Conservation (phyloP, 1,140 invertebrate genomes). For the Frieseomelitta varia region DNA sequence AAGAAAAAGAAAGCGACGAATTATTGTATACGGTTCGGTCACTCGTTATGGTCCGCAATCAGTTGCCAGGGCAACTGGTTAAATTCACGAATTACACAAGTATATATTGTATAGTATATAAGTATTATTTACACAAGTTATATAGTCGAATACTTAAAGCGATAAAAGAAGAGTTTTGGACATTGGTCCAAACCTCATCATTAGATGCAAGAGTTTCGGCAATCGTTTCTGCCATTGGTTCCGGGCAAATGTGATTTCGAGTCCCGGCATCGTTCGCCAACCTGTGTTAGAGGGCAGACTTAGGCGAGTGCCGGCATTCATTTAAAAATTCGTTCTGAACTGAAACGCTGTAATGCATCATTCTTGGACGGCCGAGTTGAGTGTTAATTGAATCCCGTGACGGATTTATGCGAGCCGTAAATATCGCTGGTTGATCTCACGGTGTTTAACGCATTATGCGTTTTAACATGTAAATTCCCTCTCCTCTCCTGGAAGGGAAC, state of each 20-base stretch:
- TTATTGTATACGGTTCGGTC: too few relatives aligned
- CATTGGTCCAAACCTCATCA: too few relatives aligned
- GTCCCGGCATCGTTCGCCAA: not conserved
- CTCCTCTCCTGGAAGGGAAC: not conserved
- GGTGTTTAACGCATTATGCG: slow-evolving; percentile 5
- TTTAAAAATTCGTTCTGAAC: slow-evolving; percentile 36
- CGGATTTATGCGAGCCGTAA: slow-evolving; percentile 40
- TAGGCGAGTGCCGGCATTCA: not conserved
- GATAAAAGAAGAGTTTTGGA: too few relatives aligned
- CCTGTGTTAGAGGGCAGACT: not conserved
- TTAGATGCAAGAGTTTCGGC: too few relatives aligned
- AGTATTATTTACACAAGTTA: too few relatives aligned
- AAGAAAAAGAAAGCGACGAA: too few relatives aligned
- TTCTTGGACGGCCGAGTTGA: not conserved
- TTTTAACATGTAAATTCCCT: slow-evolving; percentile 33
- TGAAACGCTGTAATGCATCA: slow-evolving; percentile 29
- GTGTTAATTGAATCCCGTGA: slow-evolving; percentile 37
- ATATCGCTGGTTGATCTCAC: slow-evolving; percentile 32
- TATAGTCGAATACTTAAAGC: too few relatives aligned
- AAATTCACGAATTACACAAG: too few relatives aligned
- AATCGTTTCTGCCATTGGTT: not conserved
- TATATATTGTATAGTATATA: too few relatives aligned
- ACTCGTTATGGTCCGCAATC: too few relatives aligned
- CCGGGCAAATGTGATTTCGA: not conserved
- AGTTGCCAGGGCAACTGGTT: too few relatives aligned